Conservation (phyloP, 2,113 vertebrate genomes). For the Aptenodytes forsteri region DNA sequence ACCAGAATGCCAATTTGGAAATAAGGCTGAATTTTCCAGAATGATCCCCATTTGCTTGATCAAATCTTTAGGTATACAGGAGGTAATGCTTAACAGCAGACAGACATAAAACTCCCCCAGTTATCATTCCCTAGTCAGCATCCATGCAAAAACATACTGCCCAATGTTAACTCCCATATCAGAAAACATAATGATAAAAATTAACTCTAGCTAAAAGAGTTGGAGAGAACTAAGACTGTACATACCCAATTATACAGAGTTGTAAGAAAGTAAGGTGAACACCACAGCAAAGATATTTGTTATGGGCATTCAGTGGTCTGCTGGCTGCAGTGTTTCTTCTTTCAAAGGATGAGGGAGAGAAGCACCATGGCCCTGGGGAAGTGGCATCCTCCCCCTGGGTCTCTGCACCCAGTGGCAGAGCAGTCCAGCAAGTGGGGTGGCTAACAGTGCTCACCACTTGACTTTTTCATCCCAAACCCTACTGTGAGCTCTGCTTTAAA, state of each 20-base stretch:
- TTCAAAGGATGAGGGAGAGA: not conserved
- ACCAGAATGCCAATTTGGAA: not conserved
- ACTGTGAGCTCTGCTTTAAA: not conserved
- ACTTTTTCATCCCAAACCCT: not conserved
- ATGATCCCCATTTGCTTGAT: not conserved
- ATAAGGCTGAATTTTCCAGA: not conserved
- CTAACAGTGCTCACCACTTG: not conserved
- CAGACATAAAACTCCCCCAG: not conserved
- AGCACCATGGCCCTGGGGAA: fast-evolving
- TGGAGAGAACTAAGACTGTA: not conserved
- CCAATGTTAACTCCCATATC: not conserved
- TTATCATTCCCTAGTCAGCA: not conserved
- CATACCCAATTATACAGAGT: not conserved
- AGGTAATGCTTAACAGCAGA: not conserved
- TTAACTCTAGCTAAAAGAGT: not conserved
- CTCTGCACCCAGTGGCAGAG: not conserved
- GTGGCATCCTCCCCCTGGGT: fast-evolving
- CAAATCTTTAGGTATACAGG: not conserved
- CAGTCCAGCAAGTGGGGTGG: not conserved
- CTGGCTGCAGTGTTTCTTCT: not conserved
- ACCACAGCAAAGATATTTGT: not conserved
- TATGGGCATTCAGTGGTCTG: not conserved
- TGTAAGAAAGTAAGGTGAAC: not conserved
- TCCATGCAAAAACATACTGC: not conserved
- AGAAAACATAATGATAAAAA: not conserved